Percentiles rank a stretch among this genome's conserved stretches.
Conservation (phyloP, 2,888 invertebrate genomes). For the Rhamnusium bicolor region DNA sequence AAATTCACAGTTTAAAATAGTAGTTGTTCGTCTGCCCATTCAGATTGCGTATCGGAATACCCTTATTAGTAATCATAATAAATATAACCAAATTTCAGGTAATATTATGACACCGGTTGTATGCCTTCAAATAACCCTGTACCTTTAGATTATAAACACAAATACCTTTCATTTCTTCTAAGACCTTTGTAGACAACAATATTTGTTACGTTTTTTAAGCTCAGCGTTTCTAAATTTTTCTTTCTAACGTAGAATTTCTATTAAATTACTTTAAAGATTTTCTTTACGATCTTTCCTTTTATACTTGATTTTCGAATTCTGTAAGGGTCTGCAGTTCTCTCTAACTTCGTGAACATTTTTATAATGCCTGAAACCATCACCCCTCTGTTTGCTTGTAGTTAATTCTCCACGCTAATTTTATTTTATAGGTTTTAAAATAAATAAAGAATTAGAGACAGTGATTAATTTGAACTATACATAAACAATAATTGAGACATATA, state of each 20-base stretch:
- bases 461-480: not conserved
- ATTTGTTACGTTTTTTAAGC: not conserved
- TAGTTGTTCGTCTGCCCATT: no score
- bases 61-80: no score
- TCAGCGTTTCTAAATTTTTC: not conserved
- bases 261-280: constrained; percentile 29
- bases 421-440: not conserved
- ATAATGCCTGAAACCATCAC: not conserved
- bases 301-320: constrained; percentile 41
- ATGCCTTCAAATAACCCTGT: no score
- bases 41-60: no score
- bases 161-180: not conserved
- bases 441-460: not conserved
- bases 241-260: constrained; percentile 4
- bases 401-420: not conserved
- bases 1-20: no score
- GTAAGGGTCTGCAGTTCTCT: constrained; percentile 35
- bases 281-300: constrained; percentile 1
- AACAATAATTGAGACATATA: not conserved
- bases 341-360: constrained; percentile 37
- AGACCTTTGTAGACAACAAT: not conserved
- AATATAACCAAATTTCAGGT: no score
- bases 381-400: not conserved
- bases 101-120: no score
- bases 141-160: no score